Evolutionary conservation across 2,113 vertebrate species (phyloP), one percentile per base, ranked within the genome.

Genomic region (Coturnix japonica): DNA sequence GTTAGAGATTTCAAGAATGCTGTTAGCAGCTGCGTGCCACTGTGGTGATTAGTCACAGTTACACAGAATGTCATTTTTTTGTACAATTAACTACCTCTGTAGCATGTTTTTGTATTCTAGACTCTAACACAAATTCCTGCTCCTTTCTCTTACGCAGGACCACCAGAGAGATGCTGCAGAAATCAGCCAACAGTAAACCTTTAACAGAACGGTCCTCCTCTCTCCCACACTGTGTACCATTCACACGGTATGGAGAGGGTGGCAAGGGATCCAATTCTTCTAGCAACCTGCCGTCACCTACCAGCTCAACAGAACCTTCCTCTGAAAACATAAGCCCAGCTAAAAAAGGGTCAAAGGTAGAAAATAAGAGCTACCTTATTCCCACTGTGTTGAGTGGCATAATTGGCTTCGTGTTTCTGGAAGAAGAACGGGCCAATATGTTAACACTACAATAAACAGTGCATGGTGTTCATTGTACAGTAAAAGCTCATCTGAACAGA

Each of bases 281-380:
- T n/a, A 96, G 95, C 96, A 98, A 98, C 96, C 90, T 96, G 69
- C 96, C 96, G 81, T 95, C 96, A 65, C 87, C 96, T 77, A 89
- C 94, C 96, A 98, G 98, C 91, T 98, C 98, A 95, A 98, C 97
- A 46, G 98, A 98, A 85, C 97, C 96, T 35, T 97, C 98, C 86
- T 97, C 97, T 95, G 98, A 98, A 97, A 98, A 97, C 92, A 96
- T 97, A 96, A 98, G 98, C 94, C 98, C 98, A 93, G 97, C 98
- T 96, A 98, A 98, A 97, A 96, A 97, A 70, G 97, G 97, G 97
- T 96, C 95, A 71, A 99, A 99, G 98, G 98, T 99, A 98, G 97
- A 98, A 96, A 93, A 95, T 71, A 87, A 93, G 76, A 90, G 85
- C 87, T 95, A 91, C 92, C 94, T 94, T 89, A 75, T 95, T 93